These are phyloP conservation scores for Oligia latruncula DNA, from an alignment of 2,888 invertebrate genomes.

Conservation along the genomic window DNA sequence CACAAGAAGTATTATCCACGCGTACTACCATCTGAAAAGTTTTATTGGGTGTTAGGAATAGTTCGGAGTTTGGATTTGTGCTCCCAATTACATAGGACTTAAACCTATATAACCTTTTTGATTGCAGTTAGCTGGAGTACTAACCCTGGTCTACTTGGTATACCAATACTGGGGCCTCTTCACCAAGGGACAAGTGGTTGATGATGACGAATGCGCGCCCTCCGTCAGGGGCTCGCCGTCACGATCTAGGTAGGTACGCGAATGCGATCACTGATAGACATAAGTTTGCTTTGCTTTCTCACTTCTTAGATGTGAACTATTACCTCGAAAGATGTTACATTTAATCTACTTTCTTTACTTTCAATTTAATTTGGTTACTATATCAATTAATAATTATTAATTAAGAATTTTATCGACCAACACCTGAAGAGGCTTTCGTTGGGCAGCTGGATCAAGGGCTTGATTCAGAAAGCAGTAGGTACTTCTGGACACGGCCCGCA, in stretches of 20 bases:
- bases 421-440: too few species aligned
- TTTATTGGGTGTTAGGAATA: not conserved
- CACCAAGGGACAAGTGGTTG: constrained; percentile 56
- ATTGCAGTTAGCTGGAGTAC: constrained; percentile 75
- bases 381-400: too few species aligned
- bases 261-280: not conserved
- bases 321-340: too few species aligned
- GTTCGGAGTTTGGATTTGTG: not conserved
- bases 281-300: too few species aligned
- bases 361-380: too few species aligned
- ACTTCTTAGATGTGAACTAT: too few species aligned
- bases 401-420: too few species aligned
- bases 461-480: too few species aligned
- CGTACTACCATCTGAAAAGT: not conserved
- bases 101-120: not conserved
- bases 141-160: constrained; percentile 75
- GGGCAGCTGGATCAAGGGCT: too few species aligned
- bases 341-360: too few species aligned
- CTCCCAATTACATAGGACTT: not conserved
- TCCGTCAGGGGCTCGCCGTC: constrained; percentile 69
- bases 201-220: constrained; percentile 43
- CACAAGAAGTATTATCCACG: not conserved
- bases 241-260: constrained; percentile 72
- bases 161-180: constrained; percentile 77
- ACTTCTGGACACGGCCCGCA: too few species aligned